Evolutionary conservation across 2,113 vertebrate species (phyloP), one percentile per base, ranked within the genome.

Genomic region (Cyphomyrus discorhynchus): DNA sequence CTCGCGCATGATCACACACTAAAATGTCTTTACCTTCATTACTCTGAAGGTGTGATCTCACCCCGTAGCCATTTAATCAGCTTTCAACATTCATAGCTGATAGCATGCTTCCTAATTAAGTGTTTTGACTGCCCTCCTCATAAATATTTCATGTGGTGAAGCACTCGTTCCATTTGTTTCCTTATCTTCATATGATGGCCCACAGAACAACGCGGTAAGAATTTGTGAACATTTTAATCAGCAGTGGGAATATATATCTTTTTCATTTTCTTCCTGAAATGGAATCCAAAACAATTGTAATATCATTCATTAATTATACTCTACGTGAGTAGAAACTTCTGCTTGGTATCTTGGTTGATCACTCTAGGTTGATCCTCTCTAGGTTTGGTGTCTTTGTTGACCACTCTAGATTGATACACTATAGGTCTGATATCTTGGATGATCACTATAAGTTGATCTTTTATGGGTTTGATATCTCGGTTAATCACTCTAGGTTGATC

Each of bases 71-170:
- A 87, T 87, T 87, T 87, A 87, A 87, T 52, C 85, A 27, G 27
- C 31, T 89, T 89, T 50, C 42, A 49, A 5, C 19, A 53, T 89
- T 53, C 45, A 74, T 42, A 88, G 35, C 46, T 53, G 45, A 80
- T 87, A 82, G 56, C 66, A 10, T 50, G 49, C 88, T 77, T 89
- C 74, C 88, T 82, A 52, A 35, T 83, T 87, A 70, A 35, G 53
- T 74, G 42, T 39, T 86, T 83, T 66, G 50, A 52, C 89, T 42
- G 88, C 83, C 84, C 70, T 31, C n/a, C 24, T 80, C 58, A 88
- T 90, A 53, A 92, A 91, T 91, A 89, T 89, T 91, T 91, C 58
- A 91, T 91, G 47, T 31, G 77, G 9, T 46, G 31, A 47, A 84
- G 80, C 53, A 24, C 27, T 21, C 15, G 6, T 84, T 80, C 87